phyloP scores from a whole-genome alignment of 2,797 vertebrate species.

The Cetoscarus ocellatus region DNA sequence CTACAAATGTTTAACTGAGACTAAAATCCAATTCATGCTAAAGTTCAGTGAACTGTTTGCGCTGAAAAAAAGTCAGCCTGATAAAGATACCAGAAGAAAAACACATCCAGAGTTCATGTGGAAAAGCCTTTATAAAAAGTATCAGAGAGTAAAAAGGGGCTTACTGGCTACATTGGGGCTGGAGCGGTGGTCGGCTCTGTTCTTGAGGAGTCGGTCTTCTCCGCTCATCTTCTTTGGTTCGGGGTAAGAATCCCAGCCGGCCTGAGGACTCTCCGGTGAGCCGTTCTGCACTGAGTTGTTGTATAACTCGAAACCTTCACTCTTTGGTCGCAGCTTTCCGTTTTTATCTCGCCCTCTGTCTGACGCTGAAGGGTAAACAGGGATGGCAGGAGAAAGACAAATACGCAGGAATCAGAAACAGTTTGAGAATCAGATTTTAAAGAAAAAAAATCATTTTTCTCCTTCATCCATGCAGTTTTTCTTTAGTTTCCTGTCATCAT shows the following conservation, averaged over 20 bases:
- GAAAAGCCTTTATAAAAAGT: not conserved
- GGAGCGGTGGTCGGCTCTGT: slow-evolving; percentile 95
- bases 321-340: slow-evolving; percentile 96
- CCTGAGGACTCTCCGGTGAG: slow-evolving; percentile 94
- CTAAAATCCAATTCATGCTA: too few relatives aligned
- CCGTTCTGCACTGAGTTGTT: slow-evolving; percentile 94
- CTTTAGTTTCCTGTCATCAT: too few relatives aligned
- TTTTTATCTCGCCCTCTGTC: slow-evolving; percentile 90
- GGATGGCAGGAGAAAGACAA: not conserved
- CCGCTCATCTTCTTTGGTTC: slow-evolving; percentile 93
- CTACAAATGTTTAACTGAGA: too few relatives aligned
- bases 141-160: slow-evolving; percentile 33
- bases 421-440: too few relatives aligned
- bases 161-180: slow-evolving; percentile 99
- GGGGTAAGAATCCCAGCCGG: slow-evolving; percentile 91
- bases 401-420: not conserved
- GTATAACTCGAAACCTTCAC: slow-evolving; percentile 98
- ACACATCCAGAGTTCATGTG: not conserved
- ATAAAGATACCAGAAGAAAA: too few relatives aligned
- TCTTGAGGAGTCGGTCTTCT: slow-evolving; percentile 94
- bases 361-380: slow-evolving; percentile 81
- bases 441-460: not conserved
- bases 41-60: too few relatives aligned
- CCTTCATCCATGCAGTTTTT: too few relatives aligned
- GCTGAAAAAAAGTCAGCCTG: too few relatives aligned